Evolutionary conservation across 2,888 invertebrate species (phyloP), one percentile per base, ranked within the genome.

Genomic region (Apamea anceps): DNA sequence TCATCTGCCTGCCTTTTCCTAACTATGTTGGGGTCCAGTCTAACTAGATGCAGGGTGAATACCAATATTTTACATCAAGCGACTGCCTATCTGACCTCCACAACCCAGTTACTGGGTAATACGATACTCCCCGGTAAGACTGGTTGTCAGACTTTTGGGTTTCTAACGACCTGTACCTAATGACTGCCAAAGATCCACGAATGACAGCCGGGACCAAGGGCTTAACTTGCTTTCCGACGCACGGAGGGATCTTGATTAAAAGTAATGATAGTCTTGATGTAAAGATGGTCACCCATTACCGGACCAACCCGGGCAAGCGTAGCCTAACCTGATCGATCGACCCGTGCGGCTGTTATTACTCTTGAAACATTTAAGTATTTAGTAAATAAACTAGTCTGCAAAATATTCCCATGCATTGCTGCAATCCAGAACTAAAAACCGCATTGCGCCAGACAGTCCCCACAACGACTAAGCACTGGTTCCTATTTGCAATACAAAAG

Each of bases 371-470:
- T 67, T 65, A 62, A 48, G 13, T 54, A 48, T 66, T 57, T 15
- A 42, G 54, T 68, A 54, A 77, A 72, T 72, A 54, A 74, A 75
- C 13, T 54, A 63, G 75, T 62, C 72, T 75, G 66, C 48, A 28
- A 70, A 82, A 48, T 74, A 42, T 62, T 79, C 79, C 72, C 13
- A 51, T 77, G 75, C 87, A 76, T 72, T 79, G 54, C 65, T 81
- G 79, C 82, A 87, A 65, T 82, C 70, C 73, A 65, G 42, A 60
- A 84, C 68, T 80, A 73, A 85, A 85, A 79, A 75, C 86, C 80
- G 89, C 89, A 89, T 42, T 89, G 89, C 89, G 90, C 76, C 90
- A 85, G 85, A 83, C 80, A 48, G 45, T 78, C 75, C 77, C 79
- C 45, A 75, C 79, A 42, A 63, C 70, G 73, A 87, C 57, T 37